Evolutionary conservation across 2,113 vertebrate species (phyloP).

Genomic region (Grallaria varia): DNA sequence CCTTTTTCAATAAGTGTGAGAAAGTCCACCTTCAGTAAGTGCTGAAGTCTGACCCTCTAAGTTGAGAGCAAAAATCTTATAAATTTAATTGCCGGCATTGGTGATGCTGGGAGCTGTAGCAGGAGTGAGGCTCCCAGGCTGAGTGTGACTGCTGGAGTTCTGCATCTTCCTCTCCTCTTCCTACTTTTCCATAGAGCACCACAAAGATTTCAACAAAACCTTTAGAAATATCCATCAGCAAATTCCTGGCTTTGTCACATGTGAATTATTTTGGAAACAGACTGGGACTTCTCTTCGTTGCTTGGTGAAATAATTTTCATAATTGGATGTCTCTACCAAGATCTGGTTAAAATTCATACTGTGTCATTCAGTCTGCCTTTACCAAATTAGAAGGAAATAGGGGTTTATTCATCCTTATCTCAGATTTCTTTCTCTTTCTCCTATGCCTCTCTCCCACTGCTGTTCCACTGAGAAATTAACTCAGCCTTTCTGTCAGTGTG

Average conservation of each 20-base stretch:
- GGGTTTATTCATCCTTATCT: background rate
- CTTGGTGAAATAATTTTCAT: background rate
- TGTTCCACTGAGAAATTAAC: conserved; percentile 38
- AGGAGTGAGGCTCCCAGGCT: background rate
- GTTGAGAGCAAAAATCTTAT: background rate
- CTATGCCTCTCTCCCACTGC: background rate
- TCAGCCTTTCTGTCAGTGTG: background rate
- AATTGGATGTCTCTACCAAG: background rate
- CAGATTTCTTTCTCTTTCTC: background rate
- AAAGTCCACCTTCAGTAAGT: background rate
- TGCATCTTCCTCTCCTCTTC: background rate
- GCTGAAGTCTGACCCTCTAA: background rate
- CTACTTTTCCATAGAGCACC: background rate
- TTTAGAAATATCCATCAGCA: background rate
- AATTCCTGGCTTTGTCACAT: background rate
- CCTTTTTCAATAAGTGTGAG: background rate
- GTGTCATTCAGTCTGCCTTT: background rate
- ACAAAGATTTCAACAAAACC: background rate
- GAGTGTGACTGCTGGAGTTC: background rate
- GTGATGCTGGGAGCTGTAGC: background rate
- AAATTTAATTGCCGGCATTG: background rate
- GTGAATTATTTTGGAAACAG: background rate
- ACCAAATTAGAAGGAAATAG: background rate
- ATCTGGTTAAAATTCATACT: background rate
- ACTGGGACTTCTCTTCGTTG: background rate